Percentiles rank a stretch among this genome's conserved stretches.
Evolutionary conservation across 2,888 invertebrate species (phyloP).

Genomic region (Lycia hirtaria): DNA sequence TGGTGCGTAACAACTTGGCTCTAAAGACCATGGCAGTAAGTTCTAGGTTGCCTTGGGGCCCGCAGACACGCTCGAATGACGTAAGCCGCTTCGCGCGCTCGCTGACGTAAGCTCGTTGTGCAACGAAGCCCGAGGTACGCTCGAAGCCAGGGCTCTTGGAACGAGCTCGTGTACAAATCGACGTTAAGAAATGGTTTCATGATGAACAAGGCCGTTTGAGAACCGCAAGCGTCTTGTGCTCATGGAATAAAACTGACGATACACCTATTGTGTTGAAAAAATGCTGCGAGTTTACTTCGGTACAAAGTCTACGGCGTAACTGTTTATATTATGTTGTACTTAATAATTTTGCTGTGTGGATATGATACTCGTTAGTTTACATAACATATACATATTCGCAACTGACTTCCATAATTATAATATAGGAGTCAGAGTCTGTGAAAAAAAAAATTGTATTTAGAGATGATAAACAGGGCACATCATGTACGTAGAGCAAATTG

Average conservation of each 20-base stretch:
- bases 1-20: conserved; percentile 56
- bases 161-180: conserved; percentile 81
- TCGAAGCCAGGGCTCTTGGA: conserved; percentile 80
- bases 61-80: conserved; percentile 75
- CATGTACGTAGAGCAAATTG: too few relatives aligned
- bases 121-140: conserved; percentile 81
- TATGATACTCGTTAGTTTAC: too few relatives aligned
- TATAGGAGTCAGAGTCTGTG: too few relatives aligned
- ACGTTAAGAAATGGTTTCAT: conserved; percentile 76
- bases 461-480: too few relatives aligned
- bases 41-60: conserved; percentile 65
- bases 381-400: too few relatives aligned
- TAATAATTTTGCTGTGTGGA: too few relatives aligned
- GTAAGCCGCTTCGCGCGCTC: conserved; percentile 81
- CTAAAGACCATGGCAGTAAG: conserved; percentile 60
- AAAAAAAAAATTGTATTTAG: too few relatives aligned
- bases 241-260: background rate
- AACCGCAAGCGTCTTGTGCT: conserved; percentile 27
- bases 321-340: too few relatives aligned
- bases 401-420: too few relatives aligned
- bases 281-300: background rate
- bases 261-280: background rate
- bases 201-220: conserved; percentile 70
- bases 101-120: conserved; percentile 86
- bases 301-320: background rate